Base-by-base conservation (phyloP, 2,888 invertebrate genomes). In the Andrena bucephala region DNA sequence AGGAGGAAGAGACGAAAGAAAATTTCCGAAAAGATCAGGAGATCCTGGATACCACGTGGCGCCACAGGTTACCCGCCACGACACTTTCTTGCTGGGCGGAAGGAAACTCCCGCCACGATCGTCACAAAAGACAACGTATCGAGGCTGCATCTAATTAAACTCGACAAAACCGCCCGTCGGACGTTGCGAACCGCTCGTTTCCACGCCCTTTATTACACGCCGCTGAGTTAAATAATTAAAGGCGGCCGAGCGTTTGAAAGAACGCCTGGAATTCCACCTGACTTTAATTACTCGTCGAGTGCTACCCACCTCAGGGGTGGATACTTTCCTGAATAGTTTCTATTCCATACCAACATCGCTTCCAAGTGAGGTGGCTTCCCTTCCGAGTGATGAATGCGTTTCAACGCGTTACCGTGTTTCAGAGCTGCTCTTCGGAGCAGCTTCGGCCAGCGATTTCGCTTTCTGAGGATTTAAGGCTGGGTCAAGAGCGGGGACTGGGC, bases 141-240 rank as follows among this genome's bases (percentile, higher is more conserved):
- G 27, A 10, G 10, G 4, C 27, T 4, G 24, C 24, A 24, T 57
- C 57, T 57, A 27, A 57, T 27, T 27, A 24, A 1, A 24, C 57
- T 57, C 24, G 4, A 27, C 27, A 27, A 27, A 20, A 57, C 57
- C 24, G 24, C 8, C 54, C 10, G 24, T 24, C 24, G 20, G 54
- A 54, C 54, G 54, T 54, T 24, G 54, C 54, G 24, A 70, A 16
- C 65, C 20, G 66, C 36, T 16, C 13, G 57, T 73, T 63, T 8
- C 48, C 73, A 24, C 13, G 65, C 16, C 63, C 59, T 77, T 77
- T 67, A 60, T 73, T 60, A n/a, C 77, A 8, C 59, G 10, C 60
- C 50, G 24, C 42, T 60, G 67, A 52, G 72, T 48, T 42, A 62
- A 78, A 78, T 67, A 78, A 73, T 78, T 73, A 72, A 73, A 73